A percentile compares a stretch with the other conserved stretches of the same genome.
Evolutionary conservation across 2,888 invertebrate species (phyloP).

Genomic region (Alentia gelatinosa): DNA sequence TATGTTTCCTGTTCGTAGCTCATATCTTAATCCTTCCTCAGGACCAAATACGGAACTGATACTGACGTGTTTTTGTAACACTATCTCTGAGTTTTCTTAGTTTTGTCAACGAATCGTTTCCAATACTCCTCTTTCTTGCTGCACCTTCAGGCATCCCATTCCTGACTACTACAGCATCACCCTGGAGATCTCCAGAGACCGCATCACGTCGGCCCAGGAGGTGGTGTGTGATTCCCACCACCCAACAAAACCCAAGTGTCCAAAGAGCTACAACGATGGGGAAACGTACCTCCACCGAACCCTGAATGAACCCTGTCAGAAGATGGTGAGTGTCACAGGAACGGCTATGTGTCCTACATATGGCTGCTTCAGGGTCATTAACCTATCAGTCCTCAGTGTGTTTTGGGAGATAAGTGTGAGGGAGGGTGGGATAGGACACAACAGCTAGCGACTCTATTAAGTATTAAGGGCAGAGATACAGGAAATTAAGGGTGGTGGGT

Average conservation of each 20-base stretch:
- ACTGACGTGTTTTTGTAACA: too few relatives aligned
- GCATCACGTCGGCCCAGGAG: conserved; percentile 71
- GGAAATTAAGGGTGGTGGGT: not conserved
- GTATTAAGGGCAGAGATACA: not conserved
- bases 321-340: conserved; percentile 66
- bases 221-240: conserved; percentile 75
- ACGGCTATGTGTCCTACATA: too few relatives aligned
- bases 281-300: conserved; percentile 71
- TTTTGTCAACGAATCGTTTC: not conserved
- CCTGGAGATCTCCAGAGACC: conserved; percentile 71
- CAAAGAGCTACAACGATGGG: conserved; percentile 71
- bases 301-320: conserved; percentile 72
- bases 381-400: not conserved
- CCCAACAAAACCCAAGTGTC: conserved; percentile 70
- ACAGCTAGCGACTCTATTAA: not conserved
- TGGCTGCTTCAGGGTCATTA: too few relatives aligned
- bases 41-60: too few relatives aligned
- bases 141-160: conserved; percentile 72
- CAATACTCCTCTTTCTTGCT: not conserved
- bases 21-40: too few relatives aligned
- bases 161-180: conserved; percentile 78
- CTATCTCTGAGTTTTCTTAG: too few relatives aligned
- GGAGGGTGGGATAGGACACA: not conserved
- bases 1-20: too few relatives aligned
- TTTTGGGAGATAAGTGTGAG: not conserved